These are phyloP conservation scores for Tragulus kanchil DNA, from an alignment of 2,113 vertebrate genomes.

Conservation along the genomic window DNA sequence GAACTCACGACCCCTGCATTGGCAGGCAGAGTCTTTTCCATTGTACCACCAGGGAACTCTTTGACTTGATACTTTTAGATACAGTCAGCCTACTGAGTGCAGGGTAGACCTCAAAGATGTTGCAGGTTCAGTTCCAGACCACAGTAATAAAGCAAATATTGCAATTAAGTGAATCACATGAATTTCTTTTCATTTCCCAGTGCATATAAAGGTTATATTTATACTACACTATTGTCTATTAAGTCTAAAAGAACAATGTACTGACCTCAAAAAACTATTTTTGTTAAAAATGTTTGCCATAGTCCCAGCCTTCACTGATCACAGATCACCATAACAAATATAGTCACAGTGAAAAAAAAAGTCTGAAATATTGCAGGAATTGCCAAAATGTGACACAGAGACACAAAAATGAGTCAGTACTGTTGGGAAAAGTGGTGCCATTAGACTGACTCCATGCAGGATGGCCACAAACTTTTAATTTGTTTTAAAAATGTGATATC, in stretches of 20 bases:
- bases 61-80: neutral
- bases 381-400: neutral
- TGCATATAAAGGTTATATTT: neutral
- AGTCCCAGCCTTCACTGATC: neutral
- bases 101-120: neutral
- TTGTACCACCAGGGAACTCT: neutral
- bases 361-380: neutral
- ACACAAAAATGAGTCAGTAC: neutral
- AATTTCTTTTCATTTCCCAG: neutral
- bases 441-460: neutral
- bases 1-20: neutral
- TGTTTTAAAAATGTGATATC: neutral
- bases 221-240: neutral
- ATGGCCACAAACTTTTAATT: neutral
- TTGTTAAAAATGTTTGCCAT: neutral
- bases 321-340: neutral
- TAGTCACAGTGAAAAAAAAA: neutral
- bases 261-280: neutral
- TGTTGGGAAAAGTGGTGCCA: neutral
- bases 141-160: neutral
- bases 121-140: neutral
- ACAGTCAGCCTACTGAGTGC: neutral
- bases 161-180: neutral
- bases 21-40: neutral
- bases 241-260: neutral